Evolutionary conservation across 2,888 invertebrate genomes (phyloP), one percentile per base, ranked within the genome.

Genomic region (Euproctis similis): DNA sequence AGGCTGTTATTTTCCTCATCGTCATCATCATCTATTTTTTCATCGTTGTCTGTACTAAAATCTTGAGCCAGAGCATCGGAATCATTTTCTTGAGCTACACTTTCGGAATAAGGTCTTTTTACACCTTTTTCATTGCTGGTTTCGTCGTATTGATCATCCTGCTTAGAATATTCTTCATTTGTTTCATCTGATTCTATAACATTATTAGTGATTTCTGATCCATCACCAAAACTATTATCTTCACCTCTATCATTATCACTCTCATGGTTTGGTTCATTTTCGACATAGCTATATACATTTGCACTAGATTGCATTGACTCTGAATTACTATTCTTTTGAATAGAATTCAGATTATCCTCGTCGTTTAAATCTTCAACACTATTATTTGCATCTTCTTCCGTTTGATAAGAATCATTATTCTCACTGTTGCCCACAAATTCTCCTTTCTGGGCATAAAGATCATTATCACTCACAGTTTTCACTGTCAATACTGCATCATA

Each of bases 401-500:
- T 36, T 16, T 45, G 42, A 26, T 48, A 30, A 31, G 36, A 18
- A 20, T 12, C 12, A 19, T 42, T 26, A 25, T 12, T 27, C 8
- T 25, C 30, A 29, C 34, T 46, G 19, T 28, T 28, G 8, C 39
- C 35, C n/a, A 36, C 19, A 20, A 43, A 37, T 27, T 45, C 52
- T 27, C 39, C 30, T 30, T 25, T 36, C 20, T 44, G 36, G 25
- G 20, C 14, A 32, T 17, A 33, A 6, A 34, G 29, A 16, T 32
- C 32, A 9, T 24, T 41, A 17, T 55, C 54, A 34, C 31, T 42
- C 18, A 75, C 34, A 17, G 76, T 80, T 45, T 80, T 62, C 32
- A 82, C 46, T 19, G 81, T 78, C 24, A 84, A 46, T 2, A 81
- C 71, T 11, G 74, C 73, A 42, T 84, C 81, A 29, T 73, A 84